Base-by-base conservation (phyloP, 2,888 invertebrate genomes). In the Geophilus truncorum region DNA sequence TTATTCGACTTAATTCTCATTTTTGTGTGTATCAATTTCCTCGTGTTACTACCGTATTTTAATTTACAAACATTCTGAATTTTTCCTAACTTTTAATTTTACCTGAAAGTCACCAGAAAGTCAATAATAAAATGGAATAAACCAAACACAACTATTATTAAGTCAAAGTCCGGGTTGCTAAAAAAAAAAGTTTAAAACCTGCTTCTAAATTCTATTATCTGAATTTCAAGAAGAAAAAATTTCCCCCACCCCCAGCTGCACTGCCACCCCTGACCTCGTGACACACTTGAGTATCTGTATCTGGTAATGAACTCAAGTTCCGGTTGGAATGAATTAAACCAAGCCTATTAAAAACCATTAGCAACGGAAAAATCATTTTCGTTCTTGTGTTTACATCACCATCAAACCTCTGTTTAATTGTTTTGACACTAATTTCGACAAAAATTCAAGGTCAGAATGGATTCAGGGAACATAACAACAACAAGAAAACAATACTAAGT, bases 291-390 rank as follows among this genome's bases (percentile, higher is more conserved):
- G 28, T 25, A 62, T 23, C 21, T 62, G 62, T 62, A 62, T 9
- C 28, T 62, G 62, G 62, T 62, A 62, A 62, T 62, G 62, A 62
- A 62, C 62, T 62, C 62, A 23, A 62, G 62, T 62, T 62, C 62
- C 62, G 62, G 62, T 62, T 62, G 62, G 25, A 28, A 62, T 25
- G 25, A 62, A 62, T 62, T 23, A 25, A 62, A 62, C 62, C 62
- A 62, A 25, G 62, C 6, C 62, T 62, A 25, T 12, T 23, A 62
- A 62, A 57, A 57, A 62, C 1, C 62, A 62, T 62, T 28, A 62
- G 25, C 7, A 25, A 23, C n/a, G n/a, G 25, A 62, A 23, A 12
- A 6, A 62, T 57, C 25, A 45, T 45, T 45, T 23, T 62, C 25
- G 23, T 25, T 62, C 15, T 25, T 9, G 9, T 62, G 62, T 62